These are phyloP conservation scores for Dexiosoma caninum DNA, from an alignment of 2,888 invertebrate genomes.

Conservation along the genomic window DNA sequence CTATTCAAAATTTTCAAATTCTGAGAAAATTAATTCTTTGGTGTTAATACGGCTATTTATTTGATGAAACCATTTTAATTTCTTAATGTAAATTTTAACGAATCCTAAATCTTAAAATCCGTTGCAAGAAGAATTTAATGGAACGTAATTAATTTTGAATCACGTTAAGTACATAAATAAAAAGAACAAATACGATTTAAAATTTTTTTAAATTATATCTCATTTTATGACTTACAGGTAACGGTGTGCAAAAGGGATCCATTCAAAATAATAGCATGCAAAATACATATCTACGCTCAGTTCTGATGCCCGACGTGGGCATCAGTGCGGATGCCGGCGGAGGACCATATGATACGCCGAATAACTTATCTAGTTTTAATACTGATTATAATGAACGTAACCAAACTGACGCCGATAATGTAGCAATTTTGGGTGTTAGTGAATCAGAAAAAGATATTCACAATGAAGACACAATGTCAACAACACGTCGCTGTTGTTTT, in stretches of 20 bases:
- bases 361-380: conserved; percentile 73
- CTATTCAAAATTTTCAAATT: too few relatives aligned
- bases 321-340: conserved; percentile 51
- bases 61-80: too few relatives aligned
- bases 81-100: too few relatives aligned
- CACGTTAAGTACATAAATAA: too few relatives aligned
- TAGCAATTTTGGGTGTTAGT: conserved; percentile 73
- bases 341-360: conserved; percentile 66
- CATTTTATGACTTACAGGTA: conserved; percentile 33
- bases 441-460: conserved; percentile 77
- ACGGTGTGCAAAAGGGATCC: conserved; percentile 37
- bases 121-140: too few relatives aligned
- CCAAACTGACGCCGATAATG: conserved; percentile 75
- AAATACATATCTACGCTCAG: conserved; percentile 74
- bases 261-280: conserved; percentile 69
- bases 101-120: too few relatives aligned
- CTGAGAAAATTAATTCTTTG: too few relatives aligned
- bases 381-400: conserved; percentile 75
- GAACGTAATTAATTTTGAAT: too few relatives aligned
- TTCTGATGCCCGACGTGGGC: conserved; percentile 74
- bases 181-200: too few relatives aligned
- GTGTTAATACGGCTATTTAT: too few relatives aligned
- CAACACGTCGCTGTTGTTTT: conserved; percentile 83
- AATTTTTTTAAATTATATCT: neutral
- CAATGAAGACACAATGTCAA: conserved; percentile 81